A percentile compares a stretch with the other conserved stretches of the same genome.
These are phyloP conservation scores for Percopsis transmontana DNA, from an alignment of 2,113 vertebrate genomes.

Conservation along the genomic window DNA sequence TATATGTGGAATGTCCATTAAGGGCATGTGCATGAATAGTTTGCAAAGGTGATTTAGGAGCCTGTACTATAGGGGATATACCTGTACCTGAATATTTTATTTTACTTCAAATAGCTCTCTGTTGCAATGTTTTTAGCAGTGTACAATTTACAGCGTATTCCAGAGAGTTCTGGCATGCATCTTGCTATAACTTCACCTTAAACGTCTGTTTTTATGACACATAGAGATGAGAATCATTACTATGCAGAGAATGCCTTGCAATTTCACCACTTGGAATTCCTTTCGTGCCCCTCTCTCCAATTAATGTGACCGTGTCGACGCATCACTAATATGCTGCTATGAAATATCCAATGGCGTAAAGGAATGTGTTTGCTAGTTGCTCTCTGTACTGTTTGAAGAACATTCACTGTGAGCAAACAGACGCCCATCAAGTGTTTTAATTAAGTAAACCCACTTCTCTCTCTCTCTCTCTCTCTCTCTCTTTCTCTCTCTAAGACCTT, in stretches of 20 bases:
- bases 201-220: conserved; percentile 46
- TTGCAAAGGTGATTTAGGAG: conserved; percentile 51
- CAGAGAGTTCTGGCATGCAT: conserved; percentile 42
- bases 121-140: conserved; percentile 49
- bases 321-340: conserved; percentile 26
- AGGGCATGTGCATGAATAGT: conserved; percentile 46
- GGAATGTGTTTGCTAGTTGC: conserved; percentile 29
- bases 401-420: conserved; percentile 62
- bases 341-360: conserved; percentile 19
- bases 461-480: conserved; percentile 2
- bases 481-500: background rate
- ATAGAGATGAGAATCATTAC: conserved; percentile 20
- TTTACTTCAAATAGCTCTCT: conserved; percentile 40
- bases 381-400: conserved; percentile 44
- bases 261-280: conserved; percentile 23
- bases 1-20: conserved; percentile 67
- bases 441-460: conserved; percentile 52
- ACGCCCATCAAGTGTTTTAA: conserved; percentile 67
- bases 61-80: conserved; percentile 32
- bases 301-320: background rate
- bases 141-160: conserved; percentile 41
- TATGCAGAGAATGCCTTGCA: conserved; percentile 7
- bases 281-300: background rate
- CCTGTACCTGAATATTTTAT: conserved; percentile 50
- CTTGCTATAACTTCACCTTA: conserved; percentile 45